Evolutionary conservation across 2,797 vertebrate genomes (phyloP), one percentile per base, ranked within the genome.

Genomic region (Cuniculus paca): DNA sequence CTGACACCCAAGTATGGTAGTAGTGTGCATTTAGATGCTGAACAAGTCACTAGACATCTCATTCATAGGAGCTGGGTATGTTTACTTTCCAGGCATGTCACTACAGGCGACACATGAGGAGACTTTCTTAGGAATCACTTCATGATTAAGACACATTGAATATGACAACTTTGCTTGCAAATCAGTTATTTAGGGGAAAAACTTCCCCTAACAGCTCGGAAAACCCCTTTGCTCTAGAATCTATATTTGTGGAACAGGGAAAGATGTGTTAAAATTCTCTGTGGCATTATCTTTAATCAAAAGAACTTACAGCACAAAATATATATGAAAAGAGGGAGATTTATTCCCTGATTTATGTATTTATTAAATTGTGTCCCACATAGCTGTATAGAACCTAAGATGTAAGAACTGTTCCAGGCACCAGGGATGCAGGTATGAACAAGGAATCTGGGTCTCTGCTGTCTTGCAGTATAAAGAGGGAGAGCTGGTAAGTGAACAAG

Each of bases 11-110:
- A 1, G 52, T 42, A 24, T 50, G 54, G 19, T 16, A 48, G 20
- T 9, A 48, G 8, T 13, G 4, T 87, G 86, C 65, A n/a, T 97
- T 97, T 97, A 92, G 90, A 54, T n/a, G 95, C 90, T 95, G 97
- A 97, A 96, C 75, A 93, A 97, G 96, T 95, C 92, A 81, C 39
- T 91, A 89, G 31, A 84, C 2, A 78, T 77, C 90, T 97, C 95
- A 63, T 81, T 97, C 97, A 70, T 87, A 90, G 96, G 65, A 97
- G 96, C 50, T 72, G 81, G 93, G 31, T 31, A 11, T 96, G 89
- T 86, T 96, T 97, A 91, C 88, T 82, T 98, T 97, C 97, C 85
- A 95, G 92, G 75, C 95, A 70, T 70, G 90, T 93, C 81, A 16
- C 88, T 92, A 45, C 91, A 97, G 97, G 83, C 96, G 92, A 96